These are phyloP conservation scores for Heliconius hewitsoni DNA, from an alignment of 1,140 invertebrate species.

Conservation along the genomic window DNA sequence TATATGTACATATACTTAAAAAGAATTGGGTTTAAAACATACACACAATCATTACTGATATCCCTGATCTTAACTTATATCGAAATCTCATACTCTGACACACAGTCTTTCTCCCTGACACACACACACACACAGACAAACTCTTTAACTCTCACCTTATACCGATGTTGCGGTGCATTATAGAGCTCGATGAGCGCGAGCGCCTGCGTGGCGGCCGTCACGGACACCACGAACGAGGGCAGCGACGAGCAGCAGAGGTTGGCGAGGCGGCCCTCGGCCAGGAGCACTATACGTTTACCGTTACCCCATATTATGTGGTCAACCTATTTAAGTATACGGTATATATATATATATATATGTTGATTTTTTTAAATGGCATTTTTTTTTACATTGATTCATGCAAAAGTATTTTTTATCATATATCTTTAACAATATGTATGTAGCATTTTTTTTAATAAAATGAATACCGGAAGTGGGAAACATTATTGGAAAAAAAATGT, in stretches of 20 bases:
- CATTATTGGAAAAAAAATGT: too few species aligned
- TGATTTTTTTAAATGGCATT: neutral
- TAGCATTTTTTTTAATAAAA: too few species aligned
- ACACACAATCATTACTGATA: too few species aligned
- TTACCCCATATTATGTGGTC: constrained; percentile 98
- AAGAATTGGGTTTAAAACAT: too few species aligned
- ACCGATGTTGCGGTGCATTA: constrained; percentile 95
- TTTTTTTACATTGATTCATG: too few species aligned
- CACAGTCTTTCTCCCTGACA: neutral
- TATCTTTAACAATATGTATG: too few species aligned
- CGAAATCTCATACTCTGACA: too few species aligned
- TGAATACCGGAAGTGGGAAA: too few species aligned
- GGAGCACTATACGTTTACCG: constrained; percentile 94
- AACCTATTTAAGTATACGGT: constrained; percentile 80
- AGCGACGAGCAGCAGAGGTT: constrained; percentile 98
- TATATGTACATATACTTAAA: too few species aligned
- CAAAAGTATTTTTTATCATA: too few species aligned
- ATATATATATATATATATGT: neutral
- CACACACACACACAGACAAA: neutral
- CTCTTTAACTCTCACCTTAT: constrained; percentile 84
- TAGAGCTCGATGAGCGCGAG: constrained; percentile 97
- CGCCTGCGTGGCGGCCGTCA: constrained; percentile 96
- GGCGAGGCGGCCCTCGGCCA: constrained; percentile 97
- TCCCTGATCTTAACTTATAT: too few species aligned
- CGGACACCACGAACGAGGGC: constrained; percentile 98